Evolutionary conservation across 2,113 vertebrate genomes (phyloP).

Genomic region (Seriola aureovittata): DNA sequence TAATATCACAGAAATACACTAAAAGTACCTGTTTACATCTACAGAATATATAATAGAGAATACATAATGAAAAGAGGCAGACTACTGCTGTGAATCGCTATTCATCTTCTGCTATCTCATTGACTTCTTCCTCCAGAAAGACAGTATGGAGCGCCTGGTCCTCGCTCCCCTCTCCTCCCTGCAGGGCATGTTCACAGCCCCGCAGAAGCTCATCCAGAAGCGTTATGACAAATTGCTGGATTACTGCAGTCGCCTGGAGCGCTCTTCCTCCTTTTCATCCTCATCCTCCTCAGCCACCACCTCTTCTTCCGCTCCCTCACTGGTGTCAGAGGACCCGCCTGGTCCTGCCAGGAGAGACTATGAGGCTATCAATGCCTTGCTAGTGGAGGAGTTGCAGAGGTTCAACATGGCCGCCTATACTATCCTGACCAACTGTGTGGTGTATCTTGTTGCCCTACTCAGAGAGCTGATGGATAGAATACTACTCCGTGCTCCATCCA

Average conservation of each 20-base stretch:
- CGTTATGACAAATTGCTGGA: conserved; percentile 97
- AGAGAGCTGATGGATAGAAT: conserved; percentile 80
- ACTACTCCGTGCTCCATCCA: conserved; percentile 71
- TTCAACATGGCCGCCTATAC: conserved; percentile 89
- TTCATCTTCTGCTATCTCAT: background rate
- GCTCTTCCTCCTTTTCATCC: conserved; percentile 78
- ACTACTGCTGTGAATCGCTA: background rate
- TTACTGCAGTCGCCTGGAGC: conserved; percentile 90
- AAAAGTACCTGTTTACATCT: background rate
- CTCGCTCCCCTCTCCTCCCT: conserved; percentile 88
- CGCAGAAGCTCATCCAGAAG: conserved; percentile 98
- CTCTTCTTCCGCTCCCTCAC: conserved; percentile 59
- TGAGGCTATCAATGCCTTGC: conserved; percentile 93
- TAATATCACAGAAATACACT: background rate
- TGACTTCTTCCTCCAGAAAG: conserved; percentile 81
- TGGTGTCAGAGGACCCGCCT: conserved; percentile 80
- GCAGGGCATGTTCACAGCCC: conserved; percentile 91
- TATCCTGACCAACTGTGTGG: conserved; percentile 89
- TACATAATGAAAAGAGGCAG: background rate
- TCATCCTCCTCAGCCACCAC: conserved; percentile 53
- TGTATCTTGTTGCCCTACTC: conserved; percentile 86
- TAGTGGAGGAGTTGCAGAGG: conserved; percentile 92
- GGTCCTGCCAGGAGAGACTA: conserved; percentile 91
- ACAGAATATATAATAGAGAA: background rate
- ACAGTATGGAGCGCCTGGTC: conserved; percentile 86